A percentile compares a stretch with the other conserved stretches of the same genome.
Conservation (phyloP, 2,888 invertebrate species). For the Lycophotia porphyrea region DNA sequence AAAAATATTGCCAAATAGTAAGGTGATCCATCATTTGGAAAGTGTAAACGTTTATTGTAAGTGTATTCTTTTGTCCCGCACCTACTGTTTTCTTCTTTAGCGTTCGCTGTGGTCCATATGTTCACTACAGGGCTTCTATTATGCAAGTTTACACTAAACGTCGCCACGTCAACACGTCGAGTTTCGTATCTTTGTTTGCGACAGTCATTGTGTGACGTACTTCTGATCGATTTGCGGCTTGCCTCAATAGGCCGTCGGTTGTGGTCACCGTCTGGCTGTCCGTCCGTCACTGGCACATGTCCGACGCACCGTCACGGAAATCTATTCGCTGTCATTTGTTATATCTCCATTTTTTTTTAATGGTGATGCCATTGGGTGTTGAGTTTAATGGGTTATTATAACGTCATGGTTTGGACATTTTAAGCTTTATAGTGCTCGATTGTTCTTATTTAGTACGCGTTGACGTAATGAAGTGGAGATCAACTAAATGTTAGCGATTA, state of each 20-base stretch:
- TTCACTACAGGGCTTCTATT: slow-evolving; percentile 31
- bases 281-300: slow-evolving; percentile 43
- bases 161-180: slow-evolving; percentile 39
- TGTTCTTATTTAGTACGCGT: slow-evolving; percentile 17
- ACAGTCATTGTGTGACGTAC: slow-evolving; percentile 67
- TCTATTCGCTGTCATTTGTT: slow-evolving; percentile 41
- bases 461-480: slow-evolving; percentile 38
- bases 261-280: slow-evolving; percentile 50
- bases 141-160: slow-evolving; percentile 50
- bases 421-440: slow-evolving; percentile 34
- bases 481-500: slow-evolving; percentile 41
- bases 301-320: slow-evolving; percentile 44
- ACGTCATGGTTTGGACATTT: slow-evolving; percentile 31
- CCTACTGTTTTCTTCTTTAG: slow-evolving; percentile 14
- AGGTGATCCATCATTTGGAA: slow-evolving; percentile 40
- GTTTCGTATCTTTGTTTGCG: slow-evolving; percentile 57
- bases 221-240: slow-evolving; percentile 78
- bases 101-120: slow-evolving; percentile 5
- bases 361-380: slow-evolving; percentile 19
- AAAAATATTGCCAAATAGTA: slow-evolving; percentile 9
- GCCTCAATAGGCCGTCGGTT: slow-evolving; percentile 68
- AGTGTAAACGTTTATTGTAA: slow-evolving; percentile 33
- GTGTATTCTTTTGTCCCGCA: slow-evolving; percentile 28
- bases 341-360: slow-evolving; percentile 31
- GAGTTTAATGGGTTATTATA: slow-evolving; percentile 36